These are phyloP conservation scores for Gibbula magus DNA, from an alignment of 2,888 invertebrate genomes.

Conservation along the genomic window DNA sequence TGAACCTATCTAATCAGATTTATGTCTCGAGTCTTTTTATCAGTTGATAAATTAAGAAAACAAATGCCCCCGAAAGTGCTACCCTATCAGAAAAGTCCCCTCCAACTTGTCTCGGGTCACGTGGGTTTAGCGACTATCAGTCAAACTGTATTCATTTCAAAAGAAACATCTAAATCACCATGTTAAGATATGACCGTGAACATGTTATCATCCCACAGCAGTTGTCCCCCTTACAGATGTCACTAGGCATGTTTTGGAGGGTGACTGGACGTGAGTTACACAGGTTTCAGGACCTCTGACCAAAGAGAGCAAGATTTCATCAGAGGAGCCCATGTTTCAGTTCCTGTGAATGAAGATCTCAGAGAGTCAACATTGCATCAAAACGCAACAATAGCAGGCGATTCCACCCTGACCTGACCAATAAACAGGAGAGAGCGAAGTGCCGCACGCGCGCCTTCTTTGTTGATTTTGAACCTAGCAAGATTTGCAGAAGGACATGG, in stretches of 20 bases:
- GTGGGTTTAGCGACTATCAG: background rate
- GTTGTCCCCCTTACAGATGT: background rate
- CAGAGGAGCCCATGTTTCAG: background rate
- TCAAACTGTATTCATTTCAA: conserved; percentile 7
- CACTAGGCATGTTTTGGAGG: background rate
- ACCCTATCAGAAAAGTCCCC: background rate
- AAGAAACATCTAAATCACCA: conserved; percentile 13
- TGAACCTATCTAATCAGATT: conserved; percentile 13
- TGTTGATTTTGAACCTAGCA: background rate
- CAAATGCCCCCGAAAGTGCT: conserved; percentile 4
- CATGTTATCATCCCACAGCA: background rate
- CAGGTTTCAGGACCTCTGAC: background rate
- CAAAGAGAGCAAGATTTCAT: background rate
- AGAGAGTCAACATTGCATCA: background rate
- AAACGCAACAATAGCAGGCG: background rate
- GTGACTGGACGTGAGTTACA: background rate
- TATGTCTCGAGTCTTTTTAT: conserved; percentile 10
- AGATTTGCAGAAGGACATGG: background rate
- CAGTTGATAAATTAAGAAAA: conserved; percentile 15
- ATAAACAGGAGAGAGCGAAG: background rate
- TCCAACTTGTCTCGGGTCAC: conserved; percentile 2
- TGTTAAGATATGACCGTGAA: conserved; percentile 5
- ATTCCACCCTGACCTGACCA: background rate
- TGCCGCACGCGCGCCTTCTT: background rate
- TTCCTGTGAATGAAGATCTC: background rate